These are phyloP conservation scores for Choloepus didactylus DNA, from an alignment of 2,797 vertebrate species.

Conservation along the genomic window DNA sequence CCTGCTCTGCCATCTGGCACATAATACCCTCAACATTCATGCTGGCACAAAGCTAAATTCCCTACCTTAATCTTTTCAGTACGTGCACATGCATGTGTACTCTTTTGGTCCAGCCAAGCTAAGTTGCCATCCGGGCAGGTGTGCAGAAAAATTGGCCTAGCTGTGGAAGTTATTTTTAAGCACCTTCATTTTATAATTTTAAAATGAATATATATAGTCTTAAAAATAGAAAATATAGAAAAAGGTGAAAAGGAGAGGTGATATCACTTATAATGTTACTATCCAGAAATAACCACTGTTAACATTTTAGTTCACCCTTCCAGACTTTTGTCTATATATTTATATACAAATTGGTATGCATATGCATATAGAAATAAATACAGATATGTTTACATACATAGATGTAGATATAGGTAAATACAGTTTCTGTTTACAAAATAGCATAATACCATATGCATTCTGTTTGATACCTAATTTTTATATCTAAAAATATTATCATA, in stretches of 20 bases:
- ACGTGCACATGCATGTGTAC: background rate
- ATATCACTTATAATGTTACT: background rate
- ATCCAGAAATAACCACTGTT: background rate
- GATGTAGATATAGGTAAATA: background rate
- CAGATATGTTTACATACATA: background rate
- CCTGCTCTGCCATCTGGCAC: conserved; percentile 26
- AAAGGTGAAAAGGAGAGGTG: background rate
- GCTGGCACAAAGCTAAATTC: conserved; percentile 29
- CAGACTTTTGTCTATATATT: background rate
- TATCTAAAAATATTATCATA: background rate
- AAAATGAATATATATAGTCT: background rate
- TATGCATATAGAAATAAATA: background rate
- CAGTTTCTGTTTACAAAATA: background rate
- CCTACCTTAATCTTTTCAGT: background rate
- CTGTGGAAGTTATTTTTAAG: background rate
- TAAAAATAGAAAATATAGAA: background rate
- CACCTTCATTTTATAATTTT: background rate
- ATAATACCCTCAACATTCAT: background rate
- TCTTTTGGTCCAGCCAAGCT: background rate
- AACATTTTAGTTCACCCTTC: conserved; percentile 40
- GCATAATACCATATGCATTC: background rate
- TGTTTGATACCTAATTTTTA: background rate
- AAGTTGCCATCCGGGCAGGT: conserved; percentile 26
- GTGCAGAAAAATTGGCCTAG: conserved; percentile 1
- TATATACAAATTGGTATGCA: background rate